phyloP scores from a whole-genome alignment of 2,797 vertebrate genomes.

The Schizopygopsis malacanthus region DNA sequence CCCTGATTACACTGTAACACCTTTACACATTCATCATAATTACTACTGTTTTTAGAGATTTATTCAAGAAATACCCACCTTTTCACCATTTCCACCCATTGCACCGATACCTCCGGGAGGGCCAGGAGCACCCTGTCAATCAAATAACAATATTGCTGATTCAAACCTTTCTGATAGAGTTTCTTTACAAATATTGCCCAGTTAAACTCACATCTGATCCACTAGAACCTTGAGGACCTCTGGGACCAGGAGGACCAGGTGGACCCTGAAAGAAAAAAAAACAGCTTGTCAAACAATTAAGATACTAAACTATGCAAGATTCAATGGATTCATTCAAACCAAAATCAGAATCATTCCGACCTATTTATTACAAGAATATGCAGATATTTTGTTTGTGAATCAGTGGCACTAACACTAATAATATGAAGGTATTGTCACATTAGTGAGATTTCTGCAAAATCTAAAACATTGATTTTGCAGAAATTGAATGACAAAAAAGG shows the following conservation, averaged over 20 bases:
- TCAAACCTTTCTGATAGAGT: not conserved
- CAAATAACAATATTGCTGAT: slow-evolving; percentile 36
- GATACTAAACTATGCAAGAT: not conserved
- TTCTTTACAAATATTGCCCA: not conserved
- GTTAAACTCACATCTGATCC: slow-evolving; percentile 90
- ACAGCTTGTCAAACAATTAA: not conserved
- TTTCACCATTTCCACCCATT: slow-evolving; percentile 93
- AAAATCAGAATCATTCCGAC: not conserved
- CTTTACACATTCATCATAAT: not conserved
- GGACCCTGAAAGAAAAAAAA: slow-evolving; percentile 83
- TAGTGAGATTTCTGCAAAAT: not conserved
- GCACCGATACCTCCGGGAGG: slow-evolving; percentile 90
- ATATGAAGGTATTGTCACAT: not conserved
- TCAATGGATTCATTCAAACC: not conserved
- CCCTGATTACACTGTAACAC: not conserved
- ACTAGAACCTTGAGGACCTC: slow-evolving; percentile 94
- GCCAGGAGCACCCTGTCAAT: slow-evolving; percentile 90
- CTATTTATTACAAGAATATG: not conserved
- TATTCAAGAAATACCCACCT: slow-evolving; percentile 78
- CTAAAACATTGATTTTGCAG: too few species aligned
- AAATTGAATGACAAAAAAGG: not conserved
- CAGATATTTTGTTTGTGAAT: not conserved
- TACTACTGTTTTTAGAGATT: not conserved
- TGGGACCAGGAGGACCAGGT: slow-evolving; percentile 95
- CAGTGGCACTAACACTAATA: not conserved